phyloP scores from a whole-genome alignment of 1,140 invertebrate genomes.

The Metaphire vulgaris region DNA sequence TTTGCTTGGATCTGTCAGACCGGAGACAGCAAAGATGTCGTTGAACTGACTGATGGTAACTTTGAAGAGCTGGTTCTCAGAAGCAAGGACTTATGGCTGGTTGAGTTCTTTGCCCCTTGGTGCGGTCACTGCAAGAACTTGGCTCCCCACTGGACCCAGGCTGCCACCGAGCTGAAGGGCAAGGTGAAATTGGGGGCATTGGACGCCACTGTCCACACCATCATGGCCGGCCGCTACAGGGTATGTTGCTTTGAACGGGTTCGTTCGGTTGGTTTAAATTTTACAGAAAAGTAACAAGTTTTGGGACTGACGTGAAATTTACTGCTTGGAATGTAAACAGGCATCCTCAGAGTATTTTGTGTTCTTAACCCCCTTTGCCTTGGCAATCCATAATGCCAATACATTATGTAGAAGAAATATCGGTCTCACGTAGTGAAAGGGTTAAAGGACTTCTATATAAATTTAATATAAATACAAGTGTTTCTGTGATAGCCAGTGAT shows the following conservation, averaged over 20 bases:
- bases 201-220: slow-evolving; percentile 85
- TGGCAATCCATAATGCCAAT: no score
- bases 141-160: slow-evolving; percentile 87
- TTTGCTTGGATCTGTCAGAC: slow-evolving; percentile 26
- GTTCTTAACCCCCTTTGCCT: no score
- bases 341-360: no score
- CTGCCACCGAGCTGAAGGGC: slow-evolving; percentile 87
- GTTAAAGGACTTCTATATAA: no score
- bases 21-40: slow-evolving; percentile 66
- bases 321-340: no score
- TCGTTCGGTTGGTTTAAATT: no score
- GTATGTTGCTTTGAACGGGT: slow-evolving; percentile 46
- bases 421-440: no score
- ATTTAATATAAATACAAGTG: no score
- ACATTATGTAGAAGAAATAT: no score
- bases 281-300: no score
- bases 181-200: slow-evolving; percentile 87
- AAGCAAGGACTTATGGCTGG: slow-evolving; percentile 87
- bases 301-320: no score
- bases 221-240: slow-evolving; percentile 61
- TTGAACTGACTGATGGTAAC: slow-evolving; percentile 88
- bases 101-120: slow-evolving; percentile 91
- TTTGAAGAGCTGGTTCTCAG: slow-evolving; percentile 84
- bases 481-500: no score
- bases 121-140: slow-evolving; percentile 82